Evolutionary conservation across 1,140 invertebrate genomes (phyloP).

Genomic region (Spodoptera frugiperda): DNA sequence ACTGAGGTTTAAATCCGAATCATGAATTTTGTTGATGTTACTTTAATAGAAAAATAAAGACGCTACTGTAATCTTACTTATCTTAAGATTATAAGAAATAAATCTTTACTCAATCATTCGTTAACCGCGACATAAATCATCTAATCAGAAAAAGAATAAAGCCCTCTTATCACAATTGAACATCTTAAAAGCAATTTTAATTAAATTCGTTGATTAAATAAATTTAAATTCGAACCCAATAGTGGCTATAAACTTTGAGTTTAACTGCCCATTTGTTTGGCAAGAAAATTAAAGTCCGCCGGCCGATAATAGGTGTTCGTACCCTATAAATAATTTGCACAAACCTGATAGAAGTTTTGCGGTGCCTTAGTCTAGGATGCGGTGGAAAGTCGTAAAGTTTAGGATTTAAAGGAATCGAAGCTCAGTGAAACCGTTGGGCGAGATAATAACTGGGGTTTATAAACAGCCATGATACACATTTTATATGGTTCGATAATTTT

Average conservation of each 20-base stretch:
- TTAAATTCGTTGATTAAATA: conserved; percentile 23
- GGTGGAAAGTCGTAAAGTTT: conserved; percentile 16
- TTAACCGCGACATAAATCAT: neutral
- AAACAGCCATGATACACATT: neutral
- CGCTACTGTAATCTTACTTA: no score
- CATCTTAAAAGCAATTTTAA: conserved; percentile 20
- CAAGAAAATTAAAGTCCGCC: conserved; percentile 18
- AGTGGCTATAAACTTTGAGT: conserved; percentile 25
- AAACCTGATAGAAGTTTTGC: conserved; percentile 1
- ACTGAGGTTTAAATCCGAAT: neutral
- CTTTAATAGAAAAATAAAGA: no score
- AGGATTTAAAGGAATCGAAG: neutral
- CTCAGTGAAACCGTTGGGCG: neutral
- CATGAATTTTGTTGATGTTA: no score
- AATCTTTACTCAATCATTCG: neutral
- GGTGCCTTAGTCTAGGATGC: neutral
- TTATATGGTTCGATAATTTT: neutral
- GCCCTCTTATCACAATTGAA: neutral
- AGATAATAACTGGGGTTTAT: conserved; percentile 3
- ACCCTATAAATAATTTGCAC: conserved; percentile 41
- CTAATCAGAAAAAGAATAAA: neutral
- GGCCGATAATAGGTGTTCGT: conserved; percentile 29
- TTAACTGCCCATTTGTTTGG: conserved; percentile 36
- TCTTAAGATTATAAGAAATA: no score
- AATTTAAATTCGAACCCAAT: conserved; percentile 39